Evolutionary conservation across 2,888 invertebrate species (phyloP), one percentile per base, ranked within the genome.

Genomic region (Stenolophus ochropezus): DNA sequence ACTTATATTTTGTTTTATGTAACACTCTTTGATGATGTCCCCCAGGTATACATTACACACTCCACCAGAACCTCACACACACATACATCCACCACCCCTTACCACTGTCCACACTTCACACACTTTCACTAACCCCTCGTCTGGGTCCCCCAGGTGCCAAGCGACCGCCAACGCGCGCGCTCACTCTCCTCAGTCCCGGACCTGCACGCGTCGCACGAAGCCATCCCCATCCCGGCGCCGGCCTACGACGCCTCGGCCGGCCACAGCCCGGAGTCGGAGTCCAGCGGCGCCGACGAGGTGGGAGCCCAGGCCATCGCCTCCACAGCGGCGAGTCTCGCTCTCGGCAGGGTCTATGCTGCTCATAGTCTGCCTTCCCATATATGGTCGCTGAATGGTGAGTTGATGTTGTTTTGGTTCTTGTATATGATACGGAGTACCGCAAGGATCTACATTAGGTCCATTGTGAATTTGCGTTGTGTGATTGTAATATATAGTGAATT

Each of bases 291-390:
- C 71, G 94, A 94, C 86, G 94, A 94, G 85, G 91, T 92, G 73
- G 90, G 90, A 82, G 88, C 91, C 33, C 33, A 42, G 33, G 33
- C 33, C 1, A 42, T 42, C 82, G 91, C 88, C 49, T 86, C 88
- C 23, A 87, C 88, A 81, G 89, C 89, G 49, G 89, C 90, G 27
- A 89, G 89, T 83, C 90, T 94, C 84, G 93, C 94, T 81, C 91
- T 94, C 74, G 94, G 96, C 82, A 91, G 96, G 84, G 96, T 96
- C 42, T 96, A 96, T 87, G 94, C 96, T 83, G 96, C 96, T 86
- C 96, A 96, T 89, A 96, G 96, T 86, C 91, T 96, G 90, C 96
- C 96, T 88, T 96, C 96, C 85, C 96, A 96, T 90, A 96, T 97
- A 91, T 96, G 96, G 96, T 96, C 96, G 85, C 91, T 96, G 86